Evolutionary conservation across 2,888 invertebrate genomes (phyloP), one percentile per base, ranked within the genome.

Genomic region (Hetaerina titia): DNA sequence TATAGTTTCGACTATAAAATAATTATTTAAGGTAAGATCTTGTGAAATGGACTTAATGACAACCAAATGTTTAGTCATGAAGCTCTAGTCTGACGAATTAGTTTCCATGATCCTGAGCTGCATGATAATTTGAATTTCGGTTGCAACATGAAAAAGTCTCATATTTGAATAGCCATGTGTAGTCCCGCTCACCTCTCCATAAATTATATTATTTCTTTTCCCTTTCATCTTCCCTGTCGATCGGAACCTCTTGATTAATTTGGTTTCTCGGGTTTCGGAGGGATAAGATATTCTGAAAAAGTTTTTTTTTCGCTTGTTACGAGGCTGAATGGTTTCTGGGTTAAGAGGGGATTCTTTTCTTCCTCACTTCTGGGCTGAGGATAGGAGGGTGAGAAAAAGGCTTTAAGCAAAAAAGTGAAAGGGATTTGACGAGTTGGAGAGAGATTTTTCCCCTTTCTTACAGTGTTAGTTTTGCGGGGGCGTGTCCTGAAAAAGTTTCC

Each of bases 401-500:
- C 92, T 92, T 92, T 22, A 74, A 92, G 64, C 64, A 92, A 64
- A 64, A 56, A 92, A 69, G 56, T 69, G 69, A 92, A 92, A 92
- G 69, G 92, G 92, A 69, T 63, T 64, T 64, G 90, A 90, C 90
- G 90, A 90, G 90, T 64, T 64, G 90, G 90, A 90, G 25, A 81
- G 81, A 81, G 81, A 81, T 81, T 81, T 81, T 90, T 90, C 90
- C 64, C 63, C 81, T 81, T 56, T 92, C 69, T 92, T 56, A 22
- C 74, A 64, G 63, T 69, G 92, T 92, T 92, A 92, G 92, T 92
- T 92, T 69, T 92, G 56, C 74, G 92, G 92, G 63, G 56, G 64
- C 92, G 92, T 69, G 92, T 69, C 22, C 69, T 56, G 92, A 92
- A 92, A 92, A 92, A 92, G 92, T 92, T 92, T 92, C 92, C 92